Conservation (phyloP, 2,888 invertebrate genomes). For the Encarsia formosa region DNA sequence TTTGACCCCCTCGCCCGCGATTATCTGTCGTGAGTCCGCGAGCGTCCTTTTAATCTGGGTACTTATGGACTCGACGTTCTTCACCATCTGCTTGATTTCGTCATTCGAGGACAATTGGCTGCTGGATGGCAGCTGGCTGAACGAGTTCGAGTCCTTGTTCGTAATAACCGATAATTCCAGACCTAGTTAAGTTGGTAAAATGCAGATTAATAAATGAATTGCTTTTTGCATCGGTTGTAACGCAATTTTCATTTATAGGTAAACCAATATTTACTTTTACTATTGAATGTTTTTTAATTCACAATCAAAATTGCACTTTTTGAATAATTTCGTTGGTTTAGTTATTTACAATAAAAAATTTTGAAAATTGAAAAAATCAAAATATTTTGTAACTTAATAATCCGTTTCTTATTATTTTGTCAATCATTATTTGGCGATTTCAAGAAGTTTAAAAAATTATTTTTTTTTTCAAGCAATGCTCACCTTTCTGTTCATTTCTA, state of each 20-base stretch:
- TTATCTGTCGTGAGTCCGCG: constrained; percentile 40
- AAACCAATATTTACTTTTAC: too few relatives aligned
- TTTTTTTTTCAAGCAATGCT: too few relatives aligned
- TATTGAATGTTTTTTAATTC: too few relatives aligned
- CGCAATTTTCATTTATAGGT: background rate
- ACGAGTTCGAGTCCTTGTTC: constrained; percentile 30
- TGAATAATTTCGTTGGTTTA: background rate
- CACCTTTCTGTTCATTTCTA: constrained; percentile 53
- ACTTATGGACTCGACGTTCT: constrained; percentile 43
- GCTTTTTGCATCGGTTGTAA: too few relatives aligned
- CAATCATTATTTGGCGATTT: too few relatives aligned
- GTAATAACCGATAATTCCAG: constrained; percentile 38
- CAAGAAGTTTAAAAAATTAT: too few relatives aligned
- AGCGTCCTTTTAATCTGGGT: constrained; percentile 40
- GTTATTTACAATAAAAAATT: background rate
- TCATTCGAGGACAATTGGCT: constrained; percentile 28
- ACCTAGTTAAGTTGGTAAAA: too few relatives aligned
- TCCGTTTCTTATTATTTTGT: too few relatives aligned
- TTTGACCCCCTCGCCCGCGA: constrained; percentile 29
- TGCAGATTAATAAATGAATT: background rate
- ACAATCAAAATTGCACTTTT: too few relatives aligned
- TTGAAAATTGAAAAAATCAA: background rate
- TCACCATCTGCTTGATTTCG: constrained; percentile 37
- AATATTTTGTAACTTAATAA: too few relatives aligned
- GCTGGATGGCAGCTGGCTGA: background rate